These are phyloP conservation scores for Nomada ferruginata DNA, from an alignment of 2,888 invertebrate species.

Conservation along the genomic window DNA sequence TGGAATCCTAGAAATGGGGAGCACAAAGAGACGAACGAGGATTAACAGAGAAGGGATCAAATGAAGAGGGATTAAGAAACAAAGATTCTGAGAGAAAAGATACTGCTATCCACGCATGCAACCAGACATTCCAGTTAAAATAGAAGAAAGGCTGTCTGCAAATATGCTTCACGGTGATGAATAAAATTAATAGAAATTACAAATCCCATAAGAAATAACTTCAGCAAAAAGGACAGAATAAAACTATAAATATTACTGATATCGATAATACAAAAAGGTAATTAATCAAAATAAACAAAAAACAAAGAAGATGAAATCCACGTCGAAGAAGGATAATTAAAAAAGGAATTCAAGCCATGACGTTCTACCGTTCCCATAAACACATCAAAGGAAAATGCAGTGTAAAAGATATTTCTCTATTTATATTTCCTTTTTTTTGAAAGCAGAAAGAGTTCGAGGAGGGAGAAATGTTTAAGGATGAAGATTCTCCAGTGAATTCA, in stretches of 20 bases:
- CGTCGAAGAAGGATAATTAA: neutral
- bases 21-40: constrained; percentile 34
- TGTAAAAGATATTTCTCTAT: neutral
- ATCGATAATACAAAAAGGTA: too few species aligned
- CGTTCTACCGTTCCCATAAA: too few species aligned
- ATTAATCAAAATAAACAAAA: too few species aligned
- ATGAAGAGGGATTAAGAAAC: constrained; percentile 38
- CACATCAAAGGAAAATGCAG: too few species aligned
- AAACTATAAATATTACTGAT: too few species aligned
- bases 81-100: constrained; percentile 22
- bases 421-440: too few species aligned
- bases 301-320: too few species aligned
- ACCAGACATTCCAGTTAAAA: neutral
- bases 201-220: too few species aligned
- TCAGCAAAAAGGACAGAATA: neutral
- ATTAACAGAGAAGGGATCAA: constrained; percentile 33
- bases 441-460: too few species aligned
- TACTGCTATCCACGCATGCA: neutral
- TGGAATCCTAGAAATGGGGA: constrained; percentile 41
- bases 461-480: neutral
- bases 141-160: neutral
- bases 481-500: constrained; percentile 3
- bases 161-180: neutral
- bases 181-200: too few species aligned
- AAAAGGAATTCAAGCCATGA: neutral